A percentile compares a stretch with the other conserved stretches of the same genome.
These are phyloP conservation scores for Atherinomorus stipes DNA, from an alignment of 2,113 vertebrate species.

Conservation along the genomic window DNA sequence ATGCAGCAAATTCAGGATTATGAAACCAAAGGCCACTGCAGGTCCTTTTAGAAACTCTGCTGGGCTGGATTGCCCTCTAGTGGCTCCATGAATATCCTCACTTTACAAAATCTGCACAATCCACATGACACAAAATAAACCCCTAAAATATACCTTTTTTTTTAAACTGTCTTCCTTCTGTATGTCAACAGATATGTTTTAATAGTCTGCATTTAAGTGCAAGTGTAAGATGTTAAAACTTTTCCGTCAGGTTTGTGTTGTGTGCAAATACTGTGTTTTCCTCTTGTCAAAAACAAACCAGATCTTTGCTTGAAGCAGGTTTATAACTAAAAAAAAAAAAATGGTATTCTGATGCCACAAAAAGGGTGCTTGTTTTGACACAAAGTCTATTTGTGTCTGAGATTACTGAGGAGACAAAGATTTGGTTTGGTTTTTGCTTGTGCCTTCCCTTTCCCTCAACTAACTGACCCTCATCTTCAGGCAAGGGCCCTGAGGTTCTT, in stretches of 20 bases:
- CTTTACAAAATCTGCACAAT: background rate
- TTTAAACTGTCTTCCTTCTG: background rate
- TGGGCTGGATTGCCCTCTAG: slow-evolving; percentile 50
- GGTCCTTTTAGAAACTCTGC: background rate
- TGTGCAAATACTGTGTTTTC: slow-evolving; percentile 43
- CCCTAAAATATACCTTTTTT: background rate
- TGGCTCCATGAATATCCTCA: slow-evolving; percentile 25
- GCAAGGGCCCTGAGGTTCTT: slow-evolving; percentile 97
- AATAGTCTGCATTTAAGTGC: too few relatives aligned
- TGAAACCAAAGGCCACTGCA: background rate
- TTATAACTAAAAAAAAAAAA: background rate
- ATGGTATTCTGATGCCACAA: background rate
- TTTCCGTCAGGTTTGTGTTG: slow-evolving; percentile 28
- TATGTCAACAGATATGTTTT: background rate
- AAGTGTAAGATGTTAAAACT: background rate
- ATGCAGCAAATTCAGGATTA: slow-evolving; percentile 10
- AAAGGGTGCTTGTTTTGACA: background rate
- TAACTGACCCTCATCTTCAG: slow-evolving; percentile 84
- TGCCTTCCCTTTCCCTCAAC: slow-evolving; percentile 55
- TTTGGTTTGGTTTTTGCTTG: slow-evolving; percentile 61
- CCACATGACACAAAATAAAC: background rate
- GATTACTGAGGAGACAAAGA: slow-evolving; percentile 26
- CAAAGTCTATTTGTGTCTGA: background rate
- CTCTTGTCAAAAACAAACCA: slow-evolving; percentile 60
- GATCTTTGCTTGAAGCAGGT: slow-evolving; percentile 51